Conservation (phyloP, 2,888 invertebrate species). For the Willowsia nigromaculata region DNA sequence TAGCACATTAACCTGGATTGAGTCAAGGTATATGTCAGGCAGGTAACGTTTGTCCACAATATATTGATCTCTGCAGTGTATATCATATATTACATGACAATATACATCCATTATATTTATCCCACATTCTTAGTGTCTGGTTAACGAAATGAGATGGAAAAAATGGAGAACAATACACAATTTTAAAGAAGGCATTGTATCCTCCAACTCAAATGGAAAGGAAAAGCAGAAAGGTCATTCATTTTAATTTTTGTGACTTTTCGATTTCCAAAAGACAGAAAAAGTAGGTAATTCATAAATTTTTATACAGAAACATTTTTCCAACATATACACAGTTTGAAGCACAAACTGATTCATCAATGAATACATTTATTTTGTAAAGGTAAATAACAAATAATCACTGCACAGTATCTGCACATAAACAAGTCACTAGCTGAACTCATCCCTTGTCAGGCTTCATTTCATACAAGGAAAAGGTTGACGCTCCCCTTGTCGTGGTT, state of each 20-base stretch:
- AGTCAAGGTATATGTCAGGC: background rate
- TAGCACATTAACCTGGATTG: background rate
- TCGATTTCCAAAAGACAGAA: background rate
- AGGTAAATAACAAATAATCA: constrained; percentile 28
- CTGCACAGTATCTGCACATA: constrained; percentile 39
- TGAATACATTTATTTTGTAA: constrained; percentile 14
- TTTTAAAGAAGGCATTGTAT: background rate
- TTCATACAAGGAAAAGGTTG: constrained; percentile 70
- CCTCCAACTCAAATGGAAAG: constrained; percentile 5
- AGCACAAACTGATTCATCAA: constrained; percentile 33
- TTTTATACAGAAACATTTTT: too few species aligned
- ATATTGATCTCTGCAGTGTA: background rate
- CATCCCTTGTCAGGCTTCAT: constrained; percentile 51
- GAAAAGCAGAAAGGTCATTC: constrained; percentile 59
- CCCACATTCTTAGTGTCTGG: background rate
- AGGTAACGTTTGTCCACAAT: background rate
- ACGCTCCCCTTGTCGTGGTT: constrained; percentile 77
- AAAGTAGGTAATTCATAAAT: constrained; percentile 11
- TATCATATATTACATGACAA: background rate
- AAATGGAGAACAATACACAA: background rate
- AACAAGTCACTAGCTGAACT: constrained; percentile 53
- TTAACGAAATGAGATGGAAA: background rate
- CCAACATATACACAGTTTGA: too few species aligned
- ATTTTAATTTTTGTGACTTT: constrained; percentile 46
- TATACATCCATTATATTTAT: background rate